phyloP scores from a whole-genome alignment of 2,113 vertebrate genomes.

The Spizaetus ornatus region DNA sequence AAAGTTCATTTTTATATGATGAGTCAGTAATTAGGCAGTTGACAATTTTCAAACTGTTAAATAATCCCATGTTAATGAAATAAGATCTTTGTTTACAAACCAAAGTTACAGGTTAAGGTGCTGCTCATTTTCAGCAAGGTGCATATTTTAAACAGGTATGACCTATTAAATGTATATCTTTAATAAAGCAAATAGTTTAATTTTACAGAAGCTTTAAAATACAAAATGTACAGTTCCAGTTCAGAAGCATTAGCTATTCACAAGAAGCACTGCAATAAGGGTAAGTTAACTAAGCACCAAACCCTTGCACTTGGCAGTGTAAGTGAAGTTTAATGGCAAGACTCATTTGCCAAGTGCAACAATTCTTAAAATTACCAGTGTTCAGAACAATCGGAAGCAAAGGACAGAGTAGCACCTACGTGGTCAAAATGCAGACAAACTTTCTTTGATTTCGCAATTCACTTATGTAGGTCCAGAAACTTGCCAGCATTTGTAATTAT shows the following conservation, averaged over 20 bases:
- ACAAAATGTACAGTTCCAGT: slow-evolving; percentile 85
- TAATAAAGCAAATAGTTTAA: slow-evolving; percentile 84
- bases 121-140: slow-evolving; percentile 48
- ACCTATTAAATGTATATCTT: slow-evolving; percentile 80
- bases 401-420: slow-evolving; percentile 75
- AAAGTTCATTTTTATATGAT: background rate
- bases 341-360: slow-evolving; percentile 72
- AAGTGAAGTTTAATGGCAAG: slow-evolving; percentile 66
- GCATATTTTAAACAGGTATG: slow-evolving; percentile 69
- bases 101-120: slow-evolving; percentile 33
- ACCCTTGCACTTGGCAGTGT: slow-evolving; percentile 68
- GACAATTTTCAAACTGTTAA: slow-evolving; percentile 46
- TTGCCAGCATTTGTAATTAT: slow-evolving; percentile 39
- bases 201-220: slow-evolving; percentile 85
- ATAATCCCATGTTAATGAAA: slow-evolving; percentile 43
- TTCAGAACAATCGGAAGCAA: slow-evolving; percentile 72
- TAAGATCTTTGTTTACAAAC: slow-evolving; percentile 46
- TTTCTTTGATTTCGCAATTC: slow-evolving; percentile 30
- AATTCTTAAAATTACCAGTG: slow-evolving; percentile 71
- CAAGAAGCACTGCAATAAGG: slow-evolving; percentile 72
- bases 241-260: slow-evolving; percentile 78
- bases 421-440: slow-evolving; percentile 58
- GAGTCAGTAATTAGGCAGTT: slow-evolving; percentile 55
- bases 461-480: slow-evolving; percentile 45
- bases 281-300: slow-evolving; percentile 70